Evolutionary conservation across 2,113 vertebrate genomes (phyloP), one percentile per base, ranked within the genome.

Genomic region (Ochotona curzoniae): DNA sequence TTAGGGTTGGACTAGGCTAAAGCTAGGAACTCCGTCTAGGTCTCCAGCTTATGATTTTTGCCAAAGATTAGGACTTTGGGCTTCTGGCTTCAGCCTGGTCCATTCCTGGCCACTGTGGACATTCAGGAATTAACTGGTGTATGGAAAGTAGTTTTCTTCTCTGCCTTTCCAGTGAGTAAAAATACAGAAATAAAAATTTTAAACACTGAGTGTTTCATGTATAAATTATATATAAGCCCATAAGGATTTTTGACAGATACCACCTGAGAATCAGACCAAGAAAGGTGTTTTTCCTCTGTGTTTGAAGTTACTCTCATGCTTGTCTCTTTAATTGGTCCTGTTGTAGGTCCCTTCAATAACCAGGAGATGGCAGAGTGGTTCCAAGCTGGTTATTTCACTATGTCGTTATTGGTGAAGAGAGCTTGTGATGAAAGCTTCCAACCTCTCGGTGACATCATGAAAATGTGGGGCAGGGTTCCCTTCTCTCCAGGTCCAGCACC

Each of bases 281-380:
- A 91, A 87, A 20, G 86, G 12, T 26, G 61, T 87, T 26, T 80
- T 87, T 32, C 44, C 15, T 93, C 73, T 57, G 14, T 54, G 21
- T 61, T 38, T 57, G 30, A 83, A 75, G 82, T 64, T n/a, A 80
- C 93, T 93, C 70, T 95, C 80, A 91, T 92, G 54, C 15, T 1
- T 9, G 91, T 26, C 71, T 87, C 93, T 44, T 96, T 96, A 84
- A 44, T 95, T 95, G 93, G 0, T 98, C 35, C 80, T 96, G 4
- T 95, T 95, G 25, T 96, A 99, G 99, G 99, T 98, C 99, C 99
- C 0, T 99, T 99, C 98, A 99, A 98, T 97, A 99, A 99, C 97
- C 99, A 98, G 79, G 99, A 99, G 97, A 99, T 99, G 99, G 97
- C 99, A 0, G 99, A 99, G 96, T 99, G 99, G 99, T 99, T 99